Percentiles rank a stretch among this genome's conserved stretches.
Evolutionary conservation across 2,113 vertebrate genomes (phyloP).

Genomic region (Burhinus oedicnemus): DNA sequence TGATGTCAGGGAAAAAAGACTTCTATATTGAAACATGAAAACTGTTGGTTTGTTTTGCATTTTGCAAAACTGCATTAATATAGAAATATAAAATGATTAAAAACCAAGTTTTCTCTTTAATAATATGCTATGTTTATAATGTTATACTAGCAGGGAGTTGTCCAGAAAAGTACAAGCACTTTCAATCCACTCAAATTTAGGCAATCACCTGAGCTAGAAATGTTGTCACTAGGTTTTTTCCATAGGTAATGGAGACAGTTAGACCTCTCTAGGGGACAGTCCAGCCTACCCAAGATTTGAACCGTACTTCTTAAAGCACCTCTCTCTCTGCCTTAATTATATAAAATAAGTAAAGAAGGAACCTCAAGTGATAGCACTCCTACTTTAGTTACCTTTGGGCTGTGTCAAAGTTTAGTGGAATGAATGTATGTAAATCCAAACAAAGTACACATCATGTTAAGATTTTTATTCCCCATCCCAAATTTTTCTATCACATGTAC

Average conservation of each 20-base stretch:
- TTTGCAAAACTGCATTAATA: background rate
- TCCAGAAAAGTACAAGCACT: background rate
- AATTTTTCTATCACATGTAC: background rate
- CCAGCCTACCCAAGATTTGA: background rate
- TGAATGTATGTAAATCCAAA: background rate
- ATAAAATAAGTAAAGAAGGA: background rate
- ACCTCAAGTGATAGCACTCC: rapidly evolving
- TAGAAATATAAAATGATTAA: background rate
- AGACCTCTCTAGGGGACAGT: background rate
- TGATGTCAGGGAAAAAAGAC: background rate
- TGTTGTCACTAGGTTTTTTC: background rate
- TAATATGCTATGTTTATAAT: background rate
- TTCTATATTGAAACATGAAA: background rate
- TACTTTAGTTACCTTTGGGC: background rate
- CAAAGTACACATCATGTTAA: background rate
- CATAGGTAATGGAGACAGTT: background rate
- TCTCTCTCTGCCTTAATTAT: background rate
- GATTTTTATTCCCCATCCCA: background rate
- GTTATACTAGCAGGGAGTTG: background rate
- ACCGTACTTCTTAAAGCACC: background rate
- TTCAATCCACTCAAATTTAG: background rate
- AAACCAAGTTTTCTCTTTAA: rapidly evolving
- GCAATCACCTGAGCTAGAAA: background rate
- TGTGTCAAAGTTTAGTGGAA: background rate
- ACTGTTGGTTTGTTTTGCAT: background rate